phyloP scores from a whole-genome alignment of 2,888 invertebrate genomes.

The Amphipoea lucens region DNA sequence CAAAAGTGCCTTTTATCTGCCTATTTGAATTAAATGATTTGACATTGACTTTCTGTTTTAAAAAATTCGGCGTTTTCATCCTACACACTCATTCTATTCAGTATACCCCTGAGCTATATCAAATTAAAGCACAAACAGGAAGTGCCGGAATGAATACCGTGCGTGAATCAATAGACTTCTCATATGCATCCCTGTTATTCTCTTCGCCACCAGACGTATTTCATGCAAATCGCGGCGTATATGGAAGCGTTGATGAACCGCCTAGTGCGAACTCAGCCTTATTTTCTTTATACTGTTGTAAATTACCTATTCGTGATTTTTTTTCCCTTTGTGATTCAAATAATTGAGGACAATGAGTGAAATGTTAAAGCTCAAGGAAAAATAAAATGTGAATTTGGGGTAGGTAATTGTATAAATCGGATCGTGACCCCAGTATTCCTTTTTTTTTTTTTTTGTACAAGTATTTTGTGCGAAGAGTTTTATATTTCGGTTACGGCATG shows the following conservation, averaged over 20 bases:
- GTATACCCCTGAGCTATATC: background rate
- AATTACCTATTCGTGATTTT: constrained; percentile 52
- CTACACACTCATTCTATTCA: background rate
- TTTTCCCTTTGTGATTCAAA: constrained; percentile 60
- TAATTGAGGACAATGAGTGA: constrained; percentile 56
- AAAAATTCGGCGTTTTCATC: too few relatives aligned
- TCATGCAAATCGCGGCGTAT: constrained; percentile 48
- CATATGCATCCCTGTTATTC: constrained; percentile 47
- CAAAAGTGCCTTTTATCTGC: background rate
- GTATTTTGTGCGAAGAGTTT: constrained; percentile 28
- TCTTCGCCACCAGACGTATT: constrained; percentile 38
- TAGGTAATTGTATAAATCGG: constrained; percentile 57
- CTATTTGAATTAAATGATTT: background rate
- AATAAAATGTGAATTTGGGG: constrained; percentile 57
- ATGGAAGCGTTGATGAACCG: constrained; percentile 26
- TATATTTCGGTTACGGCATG: constrained; percentile 33
- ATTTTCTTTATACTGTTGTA: constrained; percentile 49
- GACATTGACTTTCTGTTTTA: background rate
- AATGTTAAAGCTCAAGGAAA: constrained; percentile 50
- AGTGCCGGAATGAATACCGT: constrained; percentile 1
- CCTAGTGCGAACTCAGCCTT: constrained; percentile 28
- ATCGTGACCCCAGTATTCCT: constrained; percentile 37
- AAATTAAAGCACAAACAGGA: constrained; percentile 16
- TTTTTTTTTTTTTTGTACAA: constrained; percentile 17
- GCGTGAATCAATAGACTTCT: constrained; percentile 36